Percentiles rank a stretch among this genome's conserved stretches.
Conservation (phyloP, 2,797 vertebrate species). For the Vultur gryphus region DNA sequence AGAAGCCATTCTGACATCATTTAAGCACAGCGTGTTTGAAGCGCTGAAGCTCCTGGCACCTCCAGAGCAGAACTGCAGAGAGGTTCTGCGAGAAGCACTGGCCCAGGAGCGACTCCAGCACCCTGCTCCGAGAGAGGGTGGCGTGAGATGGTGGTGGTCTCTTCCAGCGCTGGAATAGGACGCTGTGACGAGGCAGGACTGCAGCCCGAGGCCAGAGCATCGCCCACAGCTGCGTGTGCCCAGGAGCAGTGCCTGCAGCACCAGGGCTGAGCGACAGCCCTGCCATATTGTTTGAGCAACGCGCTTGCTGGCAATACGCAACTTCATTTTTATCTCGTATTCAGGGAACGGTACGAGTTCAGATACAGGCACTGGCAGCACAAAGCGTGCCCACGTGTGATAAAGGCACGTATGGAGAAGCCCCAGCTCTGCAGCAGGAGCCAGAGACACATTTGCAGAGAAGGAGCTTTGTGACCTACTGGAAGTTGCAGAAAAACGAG, state of each 20-base stretch:
- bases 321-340: background rate
- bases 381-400: fast-evolving
- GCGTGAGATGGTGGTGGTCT: fast-evolving
- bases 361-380: background rate
- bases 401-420: background rate
- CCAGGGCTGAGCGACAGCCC: background rate
- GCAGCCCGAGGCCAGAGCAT: background rate
- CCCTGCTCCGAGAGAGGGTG: background rate
- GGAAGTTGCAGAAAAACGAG: background rate
- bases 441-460: background rate
- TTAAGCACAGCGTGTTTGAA: fast-evolving
- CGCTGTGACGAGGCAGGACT: background rate
- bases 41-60: background rate
- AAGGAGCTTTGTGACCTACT: background rate
- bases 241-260: background rate
- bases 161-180: background rate
- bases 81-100: background rate
- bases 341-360: background rate
- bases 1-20: background rate
- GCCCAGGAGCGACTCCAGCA: background rate
- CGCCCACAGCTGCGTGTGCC: fast-evolving
- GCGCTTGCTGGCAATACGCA: background rate
- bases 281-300: fast-evolving
- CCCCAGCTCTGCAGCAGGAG: background rate
- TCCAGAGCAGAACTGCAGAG: background rate